Evolutionary conservation across 2,888 invertebrate genomes (phyloP).

Genomic region (Xanthia togata): DNA sequence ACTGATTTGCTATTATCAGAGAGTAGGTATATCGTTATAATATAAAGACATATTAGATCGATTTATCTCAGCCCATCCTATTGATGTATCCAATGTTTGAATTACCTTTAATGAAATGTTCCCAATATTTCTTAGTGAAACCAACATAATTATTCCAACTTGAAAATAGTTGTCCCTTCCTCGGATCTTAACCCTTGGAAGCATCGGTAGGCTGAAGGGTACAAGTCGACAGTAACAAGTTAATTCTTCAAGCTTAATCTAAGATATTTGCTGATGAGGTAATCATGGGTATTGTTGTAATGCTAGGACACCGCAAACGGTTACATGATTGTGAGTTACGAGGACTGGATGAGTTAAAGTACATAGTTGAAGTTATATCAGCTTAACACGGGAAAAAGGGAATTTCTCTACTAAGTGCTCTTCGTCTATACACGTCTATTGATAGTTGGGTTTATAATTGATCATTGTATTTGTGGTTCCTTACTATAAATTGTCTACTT

Average conservation of each 20-base stretch:
- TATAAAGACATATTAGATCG: not conserved
- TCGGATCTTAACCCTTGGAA: slow-evolving; percentile 54
- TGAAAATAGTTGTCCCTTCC: slow-evolving; percentile 42
- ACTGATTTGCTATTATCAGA: not conserved
- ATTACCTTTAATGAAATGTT: not conserved
- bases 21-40: not conserved
- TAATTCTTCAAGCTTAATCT: slow-evolving; percentile 84
- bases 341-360: slow-evolving; percentile 59
- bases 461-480: not conserved
- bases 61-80: too few relatives aligned
- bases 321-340: slow-evolving; percentile 45
- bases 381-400: not conserved
- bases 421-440: not conserved
- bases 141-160: slow-evolving; percentile 13
- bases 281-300: slow-evolving; percentile 83
- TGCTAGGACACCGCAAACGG: slow-evolving; percentile 75
- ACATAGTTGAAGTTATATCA: not conserved
- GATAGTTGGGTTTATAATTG: not conserved
- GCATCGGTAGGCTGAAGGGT: slow-evolving; percentile 57
- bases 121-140: slow-evolving; percentile 8
- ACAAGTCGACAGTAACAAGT: slow-evolving; percentile 72
- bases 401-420: too few relatives aligned
- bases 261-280: slow-evolving; percentile 82
- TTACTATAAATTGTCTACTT: not conserved
- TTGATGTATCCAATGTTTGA: too few relatives aligned